phyloP scores from a whole-genome alignment of 2,888 invertebrate genomes.

The Carpatolechia fugitivella region DNA sequence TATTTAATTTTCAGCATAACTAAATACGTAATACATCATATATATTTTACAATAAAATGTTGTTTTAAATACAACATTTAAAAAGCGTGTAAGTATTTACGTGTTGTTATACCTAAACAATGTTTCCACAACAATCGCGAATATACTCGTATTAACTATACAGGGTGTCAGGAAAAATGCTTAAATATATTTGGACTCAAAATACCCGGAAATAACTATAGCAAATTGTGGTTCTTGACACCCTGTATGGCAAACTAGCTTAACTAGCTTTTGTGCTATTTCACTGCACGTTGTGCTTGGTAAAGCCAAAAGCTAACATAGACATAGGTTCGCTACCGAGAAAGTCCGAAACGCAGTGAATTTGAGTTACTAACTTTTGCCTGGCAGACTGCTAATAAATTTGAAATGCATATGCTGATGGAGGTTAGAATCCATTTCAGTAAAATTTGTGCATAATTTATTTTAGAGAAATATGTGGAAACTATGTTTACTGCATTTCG shows the following conservation, averaged over 20 bases:
- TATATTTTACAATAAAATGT: constrained; percentile 31
- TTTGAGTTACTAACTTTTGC: too few relatives aligned
- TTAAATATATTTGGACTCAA: constrained; percentile 4
- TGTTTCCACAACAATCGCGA: not conserved
- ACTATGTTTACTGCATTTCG: not conserved
- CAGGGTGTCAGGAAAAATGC: constrained; percentile 4
- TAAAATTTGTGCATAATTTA: too few relatives aligned
- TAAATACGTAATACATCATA: constrained; percentile 24
- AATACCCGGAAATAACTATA: constrained; percentile 1
- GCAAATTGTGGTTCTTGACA: not conserved
- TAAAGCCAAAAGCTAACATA: too few relatives aligned
- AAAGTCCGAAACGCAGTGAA: too few relatives aligned
- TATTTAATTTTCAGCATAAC: constrained; percentile 38
- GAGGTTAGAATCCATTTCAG: too few relatives aligned
- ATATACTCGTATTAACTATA: not conserved
- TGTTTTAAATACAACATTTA: constrained; percentile 31
- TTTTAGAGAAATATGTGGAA: too few relatives aligned
- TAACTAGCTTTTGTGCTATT: constrained; percentile 12
- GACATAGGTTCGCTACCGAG: not conserved
- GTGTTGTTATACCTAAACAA: constrained; percentile 6
- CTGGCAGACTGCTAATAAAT: too few relatives aligned
- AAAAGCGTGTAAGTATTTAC: constrained; percentile 32
- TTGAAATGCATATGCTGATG: not conserved
- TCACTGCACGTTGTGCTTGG: constrained; percentile 16
- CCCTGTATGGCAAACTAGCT: constrained; percentile 1